These are phyloP conservation scores for Bilobella aurantiaca DNA, from an alignment of 1,140 invertebrate species.

Conservation along the genomic window DNA sequence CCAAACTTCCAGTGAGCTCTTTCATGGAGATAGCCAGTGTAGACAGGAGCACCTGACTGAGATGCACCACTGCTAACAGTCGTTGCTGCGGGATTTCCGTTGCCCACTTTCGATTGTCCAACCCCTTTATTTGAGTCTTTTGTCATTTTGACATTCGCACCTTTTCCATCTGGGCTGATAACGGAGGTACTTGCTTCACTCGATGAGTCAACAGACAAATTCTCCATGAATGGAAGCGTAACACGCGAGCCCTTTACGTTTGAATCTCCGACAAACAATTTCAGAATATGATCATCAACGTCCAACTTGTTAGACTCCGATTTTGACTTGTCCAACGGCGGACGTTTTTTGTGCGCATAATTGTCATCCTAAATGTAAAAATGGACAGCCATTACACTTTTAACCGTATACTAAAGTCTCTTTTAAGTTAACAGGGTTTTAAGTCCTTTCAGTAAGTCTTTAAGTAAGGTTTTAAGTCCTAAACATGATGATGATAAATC, in stretches of 20 bases:
- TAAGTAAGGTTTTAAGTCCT: too few relatives aligned
- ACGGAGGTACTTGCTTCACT: not conserved
- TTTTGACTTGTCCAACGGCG: slow-evolving; percentile 18
- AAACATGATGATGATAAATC: too few relatives aligned
- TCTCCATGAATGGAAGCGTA: slow-evolving; percentile 12
- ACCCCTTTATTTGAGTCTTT: too few relatives aligned
- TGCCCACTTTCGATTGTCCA: not conserved
- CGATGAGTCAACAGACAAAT: not conserved
- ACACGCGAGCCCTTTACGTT: slow-evolving; percentile 13
- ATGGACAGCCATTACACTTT: not conserved
- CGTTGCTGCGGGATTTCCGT: not conserved
- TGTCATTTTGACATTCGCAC: too few relatives aligned
- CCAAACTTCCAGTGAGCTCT: slow-evolving; percentile 27
- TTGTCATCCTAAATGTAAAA: not conserved
- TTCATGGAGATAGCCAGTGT: slow-evolving; percentile 19
- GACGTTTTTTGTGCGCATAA: slow-evolving; percentile 4
- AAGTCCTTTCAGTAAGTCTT: too few relatives aligned
- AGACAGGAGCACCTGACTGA: not conserved
- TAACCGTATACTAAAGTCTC: too few relatives aligned
- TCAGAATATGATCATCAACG: slow-evolving; percentile 18
- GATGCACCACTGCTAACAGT: not conserved
- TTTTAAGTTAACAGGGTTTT: too few relatives aligned
- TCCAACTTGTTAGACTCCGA: slow-evolving; percentile 21
- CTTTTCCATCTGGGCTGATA: too few relatives aligned
- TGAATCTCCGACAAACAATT: slow-evolving; percentile 13